Evolutionary conservation across 2,888 invertebrate genomes (phyloP).

Genomic region (Julus scandinavius): DNA sequence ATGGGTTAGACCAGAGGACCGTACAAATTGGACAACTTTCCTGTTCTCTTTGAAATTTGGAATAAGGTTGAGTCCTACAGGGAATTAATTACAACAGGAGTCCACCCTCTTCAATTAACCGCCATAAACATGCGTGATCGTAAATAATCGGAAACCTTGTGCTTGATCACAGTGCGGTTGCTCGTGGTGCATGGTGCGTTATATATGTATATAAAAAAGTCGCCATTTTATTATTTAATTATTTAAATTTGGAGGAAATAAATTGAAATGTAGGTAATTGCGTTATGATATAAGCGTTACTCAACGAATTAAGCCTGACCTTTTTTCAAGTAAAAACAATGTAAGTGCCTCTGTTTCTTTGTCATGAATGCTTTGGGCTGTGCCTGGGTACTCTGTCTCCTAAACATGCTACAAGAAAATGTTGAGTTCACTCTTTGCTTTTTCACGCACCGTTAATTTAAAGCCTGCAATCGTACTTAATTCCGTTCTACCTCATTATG

Average conservation of each 20-base stretch:
- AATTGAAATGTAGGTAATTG: not conserved
- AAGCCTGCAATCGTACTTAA: conserved; percentile 11
- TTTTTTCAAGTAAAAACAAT: not conserved
- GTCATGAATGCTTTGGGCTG: not conserved
- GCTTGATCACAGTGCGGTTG: not conserved
- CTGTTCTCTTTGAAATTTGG: not conserved
- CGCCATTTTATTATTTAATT: conserved; percentile 5
- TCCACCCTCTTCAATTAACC: not conserved
- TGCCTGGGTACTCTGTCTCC: conserved; percentile 4
- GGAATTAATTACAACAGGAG: not conserved
- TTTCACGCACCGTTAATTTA: not conserved
- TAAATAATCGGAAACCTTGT: not conserved
- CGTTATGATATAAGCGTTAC: conserved; percentile 21
- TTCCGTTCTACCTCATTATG: conserved; percentile 24
- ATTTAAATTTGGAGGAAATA: not conserved
- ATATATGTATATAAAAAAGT: not conserved
- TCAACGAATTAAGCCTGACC: not conserved
- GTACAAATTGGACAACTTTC: not conserved
- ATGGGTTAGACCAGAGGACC: no score
- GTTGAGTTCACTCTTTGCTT: conserved; percentile 23
- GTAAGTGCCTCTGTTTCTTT: not conserved
- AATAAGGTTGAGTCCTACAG: not conserved
- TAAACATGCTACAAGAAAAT: not conserved
- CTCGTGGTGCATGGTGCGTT: not conserved
- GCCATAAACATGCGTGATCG: not conserved